Evolutionary conservation across 1,140 invertebrate genomes (phyloP), one percentile per base, ranked within the genome.

Genomic region (Oscheius sp.): DNA sequence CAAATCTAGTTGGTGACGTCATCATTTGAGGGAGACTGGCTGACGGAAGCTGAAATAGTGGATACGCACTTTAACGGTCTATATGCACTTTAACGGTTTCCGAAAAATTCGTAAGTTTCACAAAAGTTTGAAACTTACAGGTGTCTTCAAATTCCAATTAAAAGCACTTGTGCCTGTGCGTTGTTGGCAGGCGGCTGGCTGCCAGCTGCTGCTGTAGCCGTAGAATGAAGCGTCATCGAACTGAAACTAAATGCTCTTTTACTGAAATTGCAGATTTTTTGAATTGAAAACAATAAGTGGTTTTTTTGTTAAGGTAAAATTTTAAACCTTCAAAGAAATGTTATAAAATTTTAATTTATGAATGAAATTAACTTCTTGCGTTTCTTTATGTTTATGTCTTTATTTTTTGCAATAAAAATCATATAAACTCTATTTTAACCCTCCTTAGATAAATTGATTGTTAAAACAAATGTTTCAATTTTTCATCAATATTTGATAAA

Each of bases 151-250:
- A 15, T 62, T 55, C 73, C 73, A 75, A 26, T 70, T 70, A 42
- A 75, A 70, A 13, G 63, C 45, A 13, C 68, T 26, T 31, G 71
- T 58, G 15, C 38, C 45, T 2, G n/a, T 52, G 31, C 73, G 46
- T 15, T 72, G 32, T 4, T 62, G 42, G 38, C 68, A 75, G 2
- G 73, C 35, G 35, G 45, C 46, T 32, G 29, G 49, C 52, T 75
- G 73, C 73, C 73, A 75, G 2, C 36, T 45, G 10, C 68, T 66
- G 45, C 55, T 73, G 59, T 75, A 75, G 31, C 73, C 73, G 46
- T 70, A 73, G 31, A 75, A 75, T 31, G 73, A 46, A 15, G 73
- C 52, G 2, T 75, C 73, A 28, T 75, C 73, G 28, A 75, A n/a
- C 73, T 75, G 59, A 49, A 72, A n/a, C n/a, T n/a, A n/a, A n/a